Percentiles rank a stretch among this genome's conserved stretches.
These are phyloP conservation scores for Xylocampa areola DNA, from an alignment of 2,888 invertebrate genomes.

Conservation along the genomic window DNA sequence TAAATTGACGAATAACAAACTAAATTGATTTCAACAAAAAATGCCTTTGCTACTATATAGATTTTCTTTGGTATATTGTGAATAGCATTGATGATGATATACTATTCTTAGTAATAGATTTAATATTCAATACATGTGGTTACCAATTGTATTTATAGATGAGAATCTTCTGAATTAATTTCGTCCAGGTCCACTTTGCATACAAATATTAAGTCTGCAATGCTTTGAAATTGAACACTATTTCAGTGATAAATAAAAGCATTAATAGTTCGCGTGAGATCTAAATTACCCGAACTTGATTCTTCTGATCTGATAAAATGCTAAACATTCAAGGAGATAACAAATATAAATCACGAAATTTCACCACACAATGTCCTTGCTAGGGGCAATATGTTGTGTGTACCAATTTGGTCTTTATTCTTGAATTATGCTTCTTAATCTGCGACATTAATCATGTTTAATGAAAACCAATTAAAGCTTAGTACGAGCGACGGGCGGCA, in stretches of 20 bases:
- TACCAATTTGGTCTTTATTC: constrained; percentile 44
- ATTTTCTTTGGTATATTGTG: not conserved
- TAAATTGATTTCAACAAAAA: no score
- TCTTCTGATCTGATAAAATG: constrained; percentile 16
- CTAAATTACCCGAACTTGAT: constrained; percentile 32
- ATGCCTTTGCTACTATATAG: not conserved
- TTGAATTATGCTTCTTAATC: constrained; percentile 64
- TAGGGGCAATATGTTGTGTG: constrained; percentile 45
- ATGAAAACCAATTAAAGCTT: constrained; percentile 74
- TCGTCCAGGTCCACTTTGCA: constrained; percentile 2
- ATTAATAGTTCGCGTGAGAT: constrained; percentile 17
- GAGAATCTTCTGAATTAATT: not conserved
- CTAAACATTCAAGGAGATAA: constrained; percentile 46
- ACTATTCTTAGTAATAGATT: not conserved
- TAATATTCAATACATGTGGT: not conserved
- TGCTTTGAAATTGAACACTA: constrained; percentile 8
- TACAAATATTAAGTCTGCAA: constrained; percentile 4
- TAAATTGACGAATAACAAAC: not conserved
- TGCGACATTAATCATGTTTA: constrained; percentile 68
- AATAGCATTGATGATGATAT: no score
- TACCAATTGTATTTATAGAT: not conserved
- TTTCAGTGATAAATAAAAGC: constrained; percentile 7
- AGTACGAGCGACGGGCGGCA: constrained; percentile 53
- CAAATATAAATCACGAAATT: constrained; percentile 44
- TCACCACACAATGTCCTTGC: constrained; percentile 59